Evolutionary conservation across 2,113 vertebrate species (phyloP).

Genomic region (Chlamydotis undulata): DNA sequence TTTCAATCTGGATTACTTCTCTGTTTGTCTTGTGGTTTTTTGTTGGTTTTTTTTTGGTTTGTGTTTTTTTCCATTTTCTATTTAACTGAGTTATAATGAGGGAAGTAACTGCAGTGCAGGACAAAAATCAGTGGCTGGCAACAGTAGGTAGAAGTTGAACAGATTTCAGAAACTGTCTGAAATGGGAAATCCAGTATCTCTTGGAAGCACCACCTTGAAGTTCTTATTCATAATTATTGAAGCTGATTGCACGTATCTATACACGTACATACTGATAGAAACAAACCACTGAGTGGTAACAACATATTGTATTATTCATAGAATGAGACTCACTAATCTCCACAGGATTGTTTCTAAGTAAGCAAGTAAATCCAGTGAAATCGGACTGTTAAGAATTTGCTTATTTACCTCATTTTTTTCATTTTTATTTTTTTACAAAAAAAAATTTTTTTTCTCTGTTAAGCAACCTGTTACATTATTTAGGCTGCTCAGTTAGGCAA

Average conservation of each 20-base stretch:
- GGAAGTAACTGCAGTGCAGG: background rate
- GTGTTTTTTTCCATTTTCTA: background rate
- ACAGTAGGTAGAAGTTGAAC: background rate
- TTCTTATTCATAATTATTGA: background rate
- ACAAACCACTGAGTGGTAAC: background rate
- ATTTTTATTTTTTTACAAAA: background rate
- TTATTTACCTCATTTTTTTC: fast-evolving
- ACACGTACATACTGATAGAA: background rate
- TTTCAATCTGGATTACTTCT: background rate
- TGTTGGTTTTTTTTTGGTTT: background rate
- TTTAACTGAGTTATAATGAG: background rate
- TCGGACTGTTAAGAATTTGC: background rate
- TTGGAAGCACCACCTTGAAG: background rate
- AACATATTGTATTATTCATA: background rate
- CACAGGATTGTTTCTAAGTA: background rate
- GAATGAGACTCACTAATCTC: background rate
- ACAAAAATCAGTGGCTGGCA: background rate
- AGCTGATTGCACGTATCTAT: background rate
- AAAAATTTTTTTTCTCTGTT: background rate
- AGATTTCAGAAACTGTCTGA: background rate
- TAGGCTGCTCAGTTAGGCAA: background rate
- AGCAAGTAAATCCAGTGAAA: background rate
- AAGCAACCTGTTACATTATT: background rate
- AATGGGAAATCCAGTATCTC: background rate
- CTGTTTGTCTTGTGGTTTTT: background rate